Base-by-base conservation (phyloP, 2,888 invertebrate genomes). In the Eupithecia inturbata region DNA sequence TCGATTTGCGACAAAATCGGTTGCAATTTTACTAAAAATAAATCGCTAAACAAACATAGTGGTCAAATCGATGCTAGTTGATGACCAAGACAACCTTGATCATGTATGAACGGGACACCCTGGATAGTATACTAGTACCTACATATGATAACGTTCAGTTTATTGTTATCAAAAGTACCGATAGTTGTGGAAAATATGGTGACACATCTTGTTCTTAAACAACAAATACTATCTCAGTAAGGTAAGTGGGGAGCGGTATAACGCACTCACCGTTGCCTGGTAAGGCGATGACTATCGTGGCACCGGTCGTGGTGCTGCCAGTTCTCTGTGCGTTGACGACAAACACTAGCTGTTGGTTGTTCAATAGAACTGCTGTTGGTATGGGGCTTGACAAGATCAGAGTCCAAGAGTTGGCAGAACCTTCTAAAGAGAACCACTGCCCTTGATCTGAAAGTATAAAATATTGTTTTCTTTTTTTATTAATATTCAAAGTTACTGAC, bases 321-420 rank as follows among this genome's bases (percentile, higher is more conserved):
- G 77, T 74, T 67, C 77, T 81, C 49, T 36, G 69, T 22, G 74
- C 80, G 78, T 67, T 68, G 31, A 71, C 70, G 5, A 76, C 45
- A 45, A 85, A 83, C 1, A 82, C 70, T 14, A 86, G 74, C 45
- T 82, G 82, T 33, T 80, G 80, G 63, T 82, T 82, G 66, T 80
- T 82, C 16, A 75, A 67, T 57, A 78, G 5, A 22, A 85, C 77
- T 53, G 75, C 81, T 12, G 79, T 63, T 16, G 86, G 85, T 60
- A 86, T 79, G 0, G 82, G 71, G 19, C 64, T 77, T 4, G 63
- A 71, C 3, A 82, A 9, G 4, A 64, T 66, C 45, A 84, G 33
- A 16, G 72, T 75, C 26, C 75, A 62, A 2, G 78, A 76, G 66
- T 83, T 82, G 12, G 53, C 79, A 6, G 53, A 33, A 19, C 19